Percentiles rank a stretch among this genome's conserved stretches.
These are phyloP conservation scores for Lingula anatina DNA, from an alignment of 2,888 invertebrate genomes.

Conservation along the genomic window DNA sequence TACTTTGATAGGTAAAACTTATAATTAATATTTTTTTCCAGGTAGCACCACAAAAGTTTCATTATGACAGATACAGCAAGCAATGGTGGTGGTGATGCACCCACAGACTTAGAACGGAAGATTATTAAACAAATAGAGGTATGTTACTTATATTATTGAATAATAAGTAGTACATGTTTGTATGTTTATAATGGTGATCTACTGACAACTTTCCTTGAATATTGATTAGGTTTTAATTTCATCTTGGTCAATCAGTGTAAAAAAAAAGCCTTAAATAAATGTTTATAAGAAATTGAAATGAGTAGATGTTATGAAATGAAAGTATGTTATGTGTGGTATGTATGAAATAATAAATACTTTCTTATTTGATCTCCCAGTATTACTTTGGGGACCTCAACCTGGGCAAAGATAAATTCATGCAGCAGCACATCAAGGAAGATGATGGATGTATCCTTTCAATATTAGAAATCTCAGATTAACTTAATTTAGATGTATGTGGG, in stretches of 20 bases:
- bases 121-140: slow-evolving; percentile 44
- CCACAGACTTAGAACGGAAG: slow-evolving; percentile 21
- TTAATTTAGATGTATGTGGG: neutral
- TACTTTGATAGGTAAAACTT: too few species aligned
- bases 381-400: slow-evolving; percentile 89
- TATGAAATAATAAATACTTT: too few species aligned
- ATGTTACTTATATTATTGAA: too few species aligned
- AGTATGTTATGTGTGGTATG: too few species aligned
- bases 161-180: too few species aligned
- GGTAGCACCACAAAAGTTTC: too few species aligned
- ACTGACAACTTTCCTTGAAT: too few species aligned
- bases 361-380: slow-evolving; percentile 55
- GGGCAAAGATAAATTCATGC: slow-evolving; percentile 86
- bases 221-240: neutral
- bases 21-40: too few species aligned
- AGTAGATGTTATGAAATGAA: too few species aligned
- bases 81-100: slow-evolving; percentile 1
- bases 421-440: slow-evolving; percentile 75
- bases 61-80: neutral
- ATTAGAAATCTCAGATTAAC: neutral
- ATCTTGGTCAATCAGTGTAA: neutral
- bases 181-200: too few species aligned
- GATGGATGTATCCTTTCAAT: slow-evolving; percentile 61
- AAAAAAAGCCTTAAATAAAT: neutral
- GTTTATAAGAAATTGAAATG: neutral